phyloP scores from a whole-genome alignment of 2,888 invertebrate genomes.

The Eristalis intricaria region DNA sequence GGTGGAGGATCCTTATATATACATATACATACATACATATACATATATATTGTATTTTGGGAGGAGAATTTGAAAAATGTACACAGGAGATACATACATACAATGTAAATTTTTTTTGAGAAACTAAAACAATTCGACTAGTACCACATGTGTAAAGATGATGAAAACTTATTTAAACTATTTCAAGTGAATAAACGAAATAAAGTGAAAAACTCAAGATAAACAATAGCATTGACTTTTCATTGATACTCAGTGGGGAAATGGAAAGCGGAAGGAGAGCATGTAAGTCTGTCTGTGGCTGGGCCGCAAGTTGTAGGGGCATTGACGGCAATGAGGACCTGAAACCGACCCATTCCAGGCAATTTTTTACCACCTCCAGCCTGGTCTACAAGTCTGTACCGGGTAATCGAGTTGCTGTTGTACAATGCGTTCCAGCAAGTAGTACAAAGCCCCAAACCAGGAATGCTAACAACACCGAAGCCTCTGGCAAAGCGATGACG shows the following conservation, averaged over 20 bases:
- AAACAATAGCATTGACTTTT: neutral
- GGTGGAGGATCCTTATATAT: conserved; percentile 38
- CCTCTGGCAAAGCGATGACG: conserved; percentile 84
- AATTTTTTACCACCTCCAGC: conserved; percentile 67
- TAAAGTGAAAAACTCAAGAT: conserved; percentile 60
- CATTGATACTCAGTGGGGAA: neutral
- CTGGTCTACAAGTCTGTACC: conserved; percentile 72
- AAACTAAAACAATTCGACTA: conserved; percentile 45
- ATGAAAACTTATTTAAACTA: conserved; percentile 55
- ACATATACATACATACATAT: neutral
- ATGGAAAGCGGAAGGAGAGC: too few relatives aligned
- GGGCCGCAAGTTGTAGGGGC: too few relatives aligned
- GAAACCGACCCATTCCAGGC: too few relatives aligned
- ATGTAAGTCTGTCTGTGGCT: too few relatives aligned
- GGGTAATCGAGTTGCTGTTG: conserved; percentile 75
- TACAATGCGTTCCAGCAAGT: conserved; percentile 74
- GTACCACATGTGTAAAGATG: conserved; percentile 49
- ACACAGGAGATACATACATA: conserved; percentile 26
- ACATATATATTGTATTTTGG: conserved; percentile 39
- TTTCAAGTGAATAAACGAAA: conserved; percentile 64
- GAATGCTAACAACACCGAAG: conserved; percentile 79
- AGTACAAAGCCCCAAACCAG: conserved; percentile 76
- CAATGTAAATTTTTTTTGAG: conserved; percentile 50
- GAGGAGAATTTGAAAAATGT: conserved; percentile 38
- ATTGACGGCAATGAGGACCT: too few relatives aligned